phyloP scores from a whole-genome alignment of 2,113 vertebrate species.

The Phaetusa simplex region DNA sequence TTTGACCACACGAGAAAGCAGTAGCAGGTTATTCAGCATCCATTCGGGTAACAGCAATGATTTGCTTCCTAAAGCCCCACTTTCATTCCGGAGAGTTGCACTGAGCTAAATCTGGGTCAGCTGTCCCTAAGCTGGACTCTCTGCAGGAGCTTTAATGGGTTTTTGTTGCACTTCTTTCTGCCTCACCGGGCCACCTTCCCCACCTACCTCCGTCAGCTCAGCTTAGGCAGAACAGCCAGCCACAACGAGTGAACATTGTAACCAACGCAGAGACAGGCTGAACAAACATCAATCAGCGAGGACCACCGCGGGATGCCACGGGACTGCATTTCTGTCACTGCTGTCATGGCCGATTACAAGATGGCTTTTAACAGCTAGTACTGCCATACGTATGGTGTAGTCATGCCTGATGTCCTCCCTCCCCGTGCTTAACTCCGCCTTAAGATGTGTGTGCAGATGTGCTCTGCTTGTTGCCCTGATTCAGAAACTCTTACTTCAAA shows the following conservation, averaged over 20 bases:
- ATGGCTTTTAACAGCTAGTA: neutral
- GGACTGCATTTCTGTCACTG: neutral
- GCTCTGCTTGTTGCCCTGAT: neutral
- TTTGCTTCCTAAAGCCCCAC: neutral
- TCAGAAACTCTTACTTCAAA: neutral
- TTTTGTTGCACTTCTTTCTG: neutral
- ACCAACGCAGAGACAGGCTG: neutral
- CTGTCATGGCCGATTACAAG: neutral
- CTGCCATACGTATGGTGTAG: neutral
- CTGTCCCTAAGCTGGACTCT: neutral
- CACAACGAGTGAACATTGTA: rapidly evolving
- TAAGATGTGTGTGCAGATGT: neutral
- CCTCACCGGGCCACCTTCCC: neutral
- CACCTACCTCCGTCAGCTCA: neutral
- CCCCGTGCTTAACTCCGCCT: too few species aligned
- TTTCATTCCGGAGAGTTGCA: neutral
- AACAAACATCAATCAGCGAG: rapidly evolving
- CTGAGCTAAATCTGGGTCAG: neutral
- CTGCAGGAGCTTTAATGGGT: neutral
- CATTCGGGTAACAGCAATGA: neutral
- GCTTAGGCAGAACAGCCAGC: neutral
- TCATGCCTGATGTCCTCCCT: neutral
- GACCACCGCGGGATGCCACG: too few species aligned
- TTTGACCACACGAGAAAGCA: neutral
- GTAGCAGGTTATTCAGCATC: neutral